A percentile compares a stretch with the other conserved stretches of the same genome.
Evolutionary conservation across 2,888 invertebrate species (phyloP).

Genomic region (Cheilosia vernalis): DNA sequence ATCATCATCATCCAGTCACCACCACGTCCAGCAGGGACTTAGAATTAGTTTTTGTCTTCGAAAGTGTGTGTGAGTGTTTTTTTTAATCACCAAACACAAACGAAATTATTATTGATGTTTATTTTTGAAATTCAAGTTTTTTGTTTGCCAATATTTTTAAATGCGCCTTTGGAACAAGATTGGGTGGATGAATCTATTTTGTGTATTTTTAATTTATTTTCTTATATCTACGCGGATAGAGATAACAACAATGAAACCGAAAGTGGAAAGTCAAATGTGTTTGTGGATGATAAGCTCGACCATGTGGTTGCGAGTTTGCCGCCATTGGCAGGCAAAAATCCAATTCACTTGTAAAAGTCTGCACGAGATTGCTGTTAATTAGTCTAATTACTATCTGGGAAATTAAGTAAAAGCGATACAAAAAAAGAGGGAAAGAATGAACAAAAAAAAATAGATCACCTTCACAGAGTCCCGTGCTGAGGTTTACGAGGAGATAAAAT

Average conservation of each 20-base stretch:
- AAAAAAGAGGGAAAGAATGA: background rate
- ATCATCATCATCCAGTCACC: background rate
- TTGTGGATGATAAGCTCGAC: conserved; percentile 30
- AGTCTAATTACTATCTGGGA: conserved; percentile 22
- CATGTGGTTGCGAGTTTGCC: conserved; percentile 4
- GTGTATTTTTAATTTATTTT: conserved; percentile 21
- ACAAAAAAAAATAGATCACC: conserved; percentile 44
- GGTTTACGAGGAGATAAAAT: conserved; percentile 32
- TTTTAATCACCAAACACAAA: conserved; percentile 14
- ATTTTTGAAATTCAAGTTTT: conserved; percentile 41
- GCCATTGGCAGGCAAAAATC: conserved; percentile 5
- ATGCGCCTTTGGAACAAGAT: conserved; percentile 25
- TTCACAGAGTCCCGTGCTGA: conserved; percentile 49
- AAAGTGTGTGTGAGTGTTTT: background rate
- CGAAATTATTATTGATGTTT: conserved; percentile 49
- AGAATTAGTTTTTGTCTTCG: background rate
- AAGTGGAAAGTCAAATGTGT: conserved; percentile 8
- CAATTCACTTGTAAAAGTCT: conserved; percentile 23
- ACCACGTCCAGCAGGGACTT: conserved; percentile 1
- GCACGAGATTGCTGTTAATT: conserved; percentile 44
- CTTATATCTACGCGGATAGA: conserved; percentile 12
- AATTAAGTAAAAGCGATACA: background rate
- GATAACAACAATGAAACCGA: conserved; percentile 28
- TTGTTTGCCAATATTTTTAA: conserved; percentile 45
- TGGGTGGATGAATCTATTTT: conserved; percentile 12